Conservation (phyloP, 2,797 vertebrate genomes). For the Acomys russatus region DNA sequence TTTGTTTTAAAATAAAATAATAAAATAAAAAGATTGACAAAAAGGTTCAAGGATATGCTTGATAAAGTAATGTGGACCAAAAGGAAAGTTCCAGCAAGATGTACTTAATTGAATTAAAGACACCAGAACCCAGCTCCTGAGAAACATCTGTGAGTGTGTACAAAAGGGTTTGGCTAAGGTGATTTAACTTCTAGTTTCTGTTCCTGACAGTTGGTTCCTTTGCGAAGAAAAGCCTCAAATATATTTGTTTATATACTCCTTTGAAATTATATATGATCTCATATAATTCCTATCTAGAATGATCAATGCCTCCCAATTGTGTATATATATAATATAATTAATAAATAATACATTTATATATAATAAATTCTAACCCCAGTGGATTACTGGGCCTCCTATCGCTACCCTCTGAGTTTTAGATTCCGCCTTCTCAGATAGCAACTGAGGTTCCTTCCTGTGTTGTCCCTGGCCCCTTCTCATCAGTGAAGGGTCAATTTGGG, state of each 20-base stretch:
- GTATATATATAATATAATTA: background rate
- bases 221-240: background rate
- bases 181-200: background rate
- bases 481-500: background rate
- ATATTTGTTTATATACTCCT: background rate
- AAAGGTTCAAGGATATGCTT: background rate
- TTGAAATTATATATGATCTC: background rate
- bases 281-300: background rate
- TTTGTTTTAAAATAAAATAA: background rate
- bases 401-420: background rate
- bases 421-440: background rate
- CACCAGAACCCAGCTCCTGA: background rate
- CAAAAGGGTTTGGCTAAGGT: background rate
- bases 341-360: too few species aligned
- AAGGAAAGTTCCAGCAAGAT: background rate
- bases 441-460: background rate
- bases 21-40: background rate
- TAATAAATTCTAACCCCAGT: background rate
- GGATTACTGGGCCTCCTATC: background rate
- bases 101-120: background rate
- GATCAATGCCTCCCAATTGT: background rate
- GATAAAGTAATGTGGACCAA: background rate
- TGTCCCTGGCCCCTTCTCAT: background rate
- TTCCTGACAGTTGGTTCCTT: background rate
- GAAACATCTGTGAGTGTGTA: background rate